Percentiles rank a stretch among this genome's conserved stretches.
phyloP scores from a whole-genome alignment of 35 echinoderm and acorn worm genomes.

The Apostichopus parvimensis region DNA sequence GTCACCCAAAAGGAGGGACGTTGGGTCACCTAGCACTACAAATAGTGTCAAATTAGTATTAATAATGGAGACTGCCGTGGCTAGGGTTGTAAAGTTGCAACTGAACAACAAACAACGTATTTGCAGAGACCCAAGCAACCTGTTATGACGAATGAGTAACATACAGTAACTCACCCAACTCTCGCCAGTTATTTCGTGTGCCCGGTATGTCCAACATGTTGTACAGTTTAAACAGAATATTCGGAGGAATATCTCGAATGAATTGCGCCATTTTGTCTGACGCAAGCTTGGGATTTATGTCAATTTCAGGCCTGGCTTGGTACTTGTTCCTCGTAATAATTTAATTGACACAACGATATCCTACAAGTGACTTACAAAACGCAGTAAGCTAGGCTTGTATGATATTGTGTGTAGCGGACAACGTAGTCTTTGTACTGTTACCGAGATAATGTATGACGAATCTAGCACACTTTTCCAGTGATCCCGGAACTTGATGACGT shows the following conservation, averaged over 20 bases:
- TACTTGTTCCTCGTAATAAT: neutral
- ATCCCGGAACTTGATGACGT: constrained; percentile 37
- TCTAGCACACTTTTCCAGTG: neutral
- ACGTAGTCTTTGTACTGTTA: no score
- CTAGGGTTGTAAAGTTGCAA: no score
- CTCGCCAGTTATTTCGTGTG: constrained; percentile 53
- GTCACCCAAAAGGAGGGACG: no score
- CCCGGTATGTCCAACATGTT: constrained; percentile 52
- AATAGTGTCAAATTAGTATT: no score
- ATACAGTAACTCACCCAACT: constrained; percentile 57
- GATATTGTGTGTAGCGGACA: no score
- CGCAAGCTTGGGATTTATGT: neutral
- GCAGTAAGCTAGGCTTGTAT: neutral
- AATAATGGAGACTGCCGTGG: no score
- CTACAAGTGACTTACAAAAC: neutral
- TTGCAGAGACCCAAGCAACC: no score
- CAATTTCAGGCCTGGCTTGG: neutral
- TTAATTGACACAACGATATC: neutral
- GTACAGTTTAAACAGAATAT: constrained; percentile 41
- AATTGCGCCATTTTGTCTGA: constrained; percentile 5
- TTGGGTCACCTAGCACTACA: no score
- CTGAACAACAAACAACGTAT: no score
- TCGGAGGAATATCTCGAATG: constrained; percentile 69
- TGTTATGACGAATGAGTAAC: no score
- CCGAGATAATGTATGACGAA: no score